These are phyloP conservation scores for Chloroclystis v-ata DNA, from an alignment of 2,888 invertebrate species.

Conservation along the genomic window DNA sequence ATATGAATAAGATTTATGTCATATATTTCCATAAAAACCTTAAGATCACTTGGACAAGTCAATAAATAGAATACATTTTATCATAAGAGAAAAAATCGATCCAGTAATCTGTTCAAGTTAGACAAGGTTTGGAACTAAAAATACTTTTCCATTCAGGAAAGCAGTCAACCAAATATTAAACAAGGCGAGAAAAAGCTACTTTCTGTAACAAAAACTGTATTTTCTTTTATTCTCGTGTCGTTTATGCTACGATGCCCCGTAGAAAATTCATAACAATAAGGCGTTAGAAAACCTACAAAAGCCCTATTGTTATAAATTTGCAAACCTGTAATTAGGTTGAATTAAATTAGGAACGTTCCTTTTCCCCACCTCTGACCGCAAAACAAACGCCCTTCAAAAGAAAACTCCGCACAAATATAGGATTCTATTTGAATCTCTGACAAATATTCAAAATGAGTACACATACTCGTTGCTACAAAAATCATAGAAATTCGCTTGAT, in stretches of 20 bases:
- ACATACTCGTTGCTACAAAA: background rate
- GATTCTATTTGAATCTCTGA: constrained; percentile 1
- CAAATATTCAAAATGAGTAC: background rate
- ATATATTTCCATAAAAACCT: no score
- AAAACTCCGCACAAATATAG: background rate
- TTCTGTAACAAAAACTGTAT: no score
- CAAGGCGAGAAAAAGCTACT: no score
- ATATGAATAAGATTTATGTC: no score
- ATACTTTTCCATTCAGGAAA: no score
- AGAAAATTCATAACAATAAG: background rate
- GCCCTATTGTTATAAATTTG: no score
- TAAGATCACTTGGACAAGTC: no score
- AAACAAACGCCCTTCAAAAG: constrained; percentile 1
- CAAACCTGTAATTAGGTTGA: background rate
- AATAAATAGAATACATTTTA: no score
- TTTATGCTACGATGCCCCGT: background rate
- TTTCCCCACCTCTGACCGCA: background rate
- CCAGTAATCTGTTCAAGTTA: no score
- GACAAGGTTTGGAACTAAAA: no score
- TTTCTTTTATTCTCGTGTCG: no score
- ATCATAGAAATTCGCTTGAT: background rate
- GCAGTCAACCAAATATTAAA: background rate
- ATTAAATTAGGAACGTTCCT: background rate
- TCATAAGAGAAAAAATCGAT: no score
- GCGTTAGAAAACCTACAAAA: background rate